A percentile compares a stretch with the other conserved stretches of the same genome.
phyloP scores from a whole-genome alignment of 2,888 invertebrate genomes.

The Carcina quercana region DNA sequence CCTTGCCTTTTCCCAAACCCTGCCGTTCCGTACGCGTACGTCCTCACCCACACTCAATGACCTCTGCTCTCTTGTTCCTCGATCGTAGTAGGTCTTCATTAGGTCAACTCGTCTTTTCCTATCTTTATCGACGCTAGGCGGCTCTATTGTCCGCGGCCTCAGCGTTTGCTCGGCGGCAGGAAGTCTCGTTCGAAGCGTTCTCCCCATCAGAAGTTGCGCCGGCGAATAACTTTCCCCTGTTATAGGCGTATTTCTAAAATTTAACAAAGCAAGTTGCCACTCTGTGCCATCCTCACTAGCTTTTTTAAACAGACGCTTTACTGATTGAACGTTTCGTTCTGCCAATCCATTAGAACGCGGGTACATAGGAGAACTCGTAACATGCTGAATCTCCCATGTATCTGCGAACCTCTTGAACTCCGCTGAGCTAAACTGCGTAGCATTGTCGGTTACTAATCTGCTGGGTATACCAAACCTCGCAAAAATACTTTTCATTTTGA shows the following conservation, averaged over 20 bases:
- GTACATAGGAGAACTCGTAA: slow-evolving; percentile 6
- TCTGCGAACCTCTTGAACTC: slow-evolving; percentile 4
- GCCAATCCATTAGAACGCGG: slow-evolving; percentile 8
- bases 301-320: slow-evolving; percentile 5
- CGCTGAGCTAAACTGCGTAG: slow-evolving; percentile 1
- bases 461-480: slow-evolving; percentile 11
- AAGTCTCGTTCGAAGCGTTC: background rate
- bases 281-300: slow-evolving; percentile 4
- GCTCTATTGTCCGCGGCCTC: background rate
- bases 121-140: background rate
- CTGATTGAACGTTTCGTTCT: slow-evolving; percentile 5
- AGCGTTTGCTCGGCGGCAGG: background rate
- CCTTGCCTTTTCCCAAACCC: slow-evolving; percentile 1
- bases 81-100: slow-evolving; percentile 3
- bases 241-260: slow-evolving; percentile 3
- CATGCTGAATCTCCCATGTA: slow-evolving; percentile 5
- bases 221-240: slow-evolving; percentile 5
- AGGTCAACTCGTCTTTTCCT: background rate
- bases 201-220: slow-evolving; percentile 6
- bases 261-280: slow-evolving; percentile 7
- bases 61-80: background rate
- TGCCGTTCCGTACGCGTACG: background rate
- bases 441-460: slow-evolving; percentile 2
- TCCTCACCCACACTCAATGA: background rate
- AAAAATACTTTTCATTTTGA: slow-evolving; percentile 12